A percentile compares a stretch with the other conserved stretches of the same genome.
phyloP scores from a whole-genome alignment of 2,113 vertebrate genomes.

The Ellobius talpinus region DNA sequence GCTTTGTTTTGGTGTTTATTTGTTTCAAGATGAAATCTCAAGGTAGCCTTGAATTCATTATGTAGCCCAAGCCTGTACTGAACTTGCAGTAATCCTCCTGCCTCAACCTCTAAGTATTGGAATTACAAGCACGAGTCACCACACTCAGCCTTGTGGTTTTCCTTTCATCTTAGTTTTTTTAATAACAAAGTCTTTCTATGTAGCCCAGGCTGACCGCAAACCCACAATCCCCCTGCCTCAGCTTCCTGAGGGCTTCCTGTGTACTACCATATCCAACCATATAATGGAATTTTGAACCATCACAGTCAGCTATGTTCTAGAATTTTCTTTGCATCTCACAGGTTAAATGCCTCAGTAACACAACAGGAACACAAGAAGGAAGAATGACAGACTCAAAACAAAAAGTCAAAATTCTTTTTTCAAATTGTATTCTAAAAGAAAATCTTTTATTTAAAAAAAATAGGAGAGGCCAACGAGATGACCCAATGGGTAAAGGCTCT shows the following conservation, averaged over 20 bases:
- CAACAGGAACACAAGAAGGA: not conserved
- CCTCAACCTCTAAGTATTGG: not conserved
- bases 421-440: not conserved
- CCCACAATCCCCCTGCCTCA: not conserved
- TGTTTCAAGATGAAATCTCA: not conserved
- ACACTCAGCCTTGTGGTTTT: not conserved
- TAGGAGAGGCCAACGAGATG: not conserved
- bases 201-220: not conserved
- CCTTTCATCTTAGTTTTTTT: not conserved
- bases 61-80: not conserved
- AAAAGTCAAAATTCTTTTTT: not conserved
- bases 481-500: not conserved
- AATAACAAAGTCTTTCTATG: not conserved
- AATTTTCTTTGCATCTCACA: conserved; percentile 2
- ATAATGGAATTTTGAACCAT: not conserved
- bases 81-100: not conserved
- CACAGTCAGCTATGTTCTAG: not conserved
- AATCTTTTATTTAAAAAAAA: not conserved
- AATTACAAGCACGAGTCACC: not conserved
- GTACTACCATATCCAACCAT: not conserved
- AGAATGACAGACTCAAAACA: not conserved
- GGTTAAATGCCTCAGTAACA: not conserved
- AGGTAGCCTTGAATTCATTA: not conserved
- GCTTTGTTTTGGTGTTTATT: not conserved
- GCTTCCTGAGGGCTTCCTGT: not conserved